Conservation (phyloP, 2,797 vertebrate species). For the Sphaeramia orbicularis region DNA sequence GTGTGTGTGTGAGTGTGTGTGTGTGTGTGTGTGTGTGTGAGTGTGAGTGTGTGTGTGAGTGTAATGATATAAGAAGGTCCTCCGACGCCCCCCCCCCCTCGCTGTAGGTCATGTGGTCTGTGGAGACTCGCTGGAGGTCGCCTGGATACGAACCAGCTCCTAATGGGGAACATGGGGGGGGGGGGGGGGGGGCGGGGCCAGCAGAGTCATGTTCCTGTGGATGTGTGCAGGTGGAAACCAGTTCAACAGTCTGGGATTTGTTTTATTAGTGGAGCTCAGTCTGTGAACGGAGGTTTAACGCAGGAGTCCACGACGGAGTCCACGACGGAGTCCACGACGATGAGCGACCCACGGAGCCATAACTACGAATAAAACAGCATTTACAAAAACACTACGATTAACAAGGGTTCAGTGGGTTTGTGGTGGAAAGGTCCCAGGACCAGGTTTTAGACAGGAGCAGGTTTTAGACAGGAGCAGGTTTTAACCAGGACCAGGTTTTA, state of each 20-base stretch:
- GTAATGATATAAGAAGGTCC: slow-evolving; percentile 77
- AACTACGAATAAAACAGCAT: slow-evolving; percentile 57
- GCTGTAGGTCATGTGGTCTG: slow-evolving; percentile 78
- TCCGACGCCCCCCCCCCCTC: slow-evolving; percentile 59
- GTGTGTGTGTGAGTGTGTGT: slow-evolving; percentile 43
- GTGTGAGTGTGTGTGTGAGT: slow-evolving; percentile 37
- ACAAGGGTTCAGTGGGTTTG: slow-evolving; percentile 70
- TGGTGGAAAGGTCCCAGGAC: slow-evolving; percentile 58
- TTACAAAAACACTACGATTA: slow-evolving; percentile 65
- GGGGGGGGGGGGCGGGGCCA: slow-evolving; percentile 14
- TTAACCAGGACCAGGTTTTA: too few relatives aligned
- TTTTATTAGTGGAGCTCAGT: slow-evolving; percentile 46
- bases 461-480: too few relatives aligned
- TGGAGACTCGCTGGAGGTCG: slow-evolving; percentile 77
- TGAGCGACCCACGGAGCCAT: slow-evolving; percentile 48
- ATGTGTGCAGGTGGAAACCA: neutral
- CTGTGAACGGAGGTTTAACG: slow-evolving; percentile 54
- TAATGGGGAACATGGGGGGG: slow-evolving; percentile 74
- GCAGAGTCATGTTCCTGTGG: too few relatives aligned
- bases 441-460: slow-evolving; percentile 66
- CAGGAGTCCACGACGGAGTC: too few relatives aligned
- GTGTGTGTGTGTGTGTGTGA: slow-evolving; percentile 29
- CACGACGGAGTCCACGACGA: too few relatives aligned
- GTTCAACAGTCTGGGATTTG: slow-evolving; percentile 19
- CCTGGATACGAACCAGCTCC: slow-evolving; percentile 69